Percentiles rank a stretch among this genome's conserved stretches.
phyloP scores from a whole-genome alignment of 2,888 invertebrate genomes.

The Molorchus minor region DNA sequence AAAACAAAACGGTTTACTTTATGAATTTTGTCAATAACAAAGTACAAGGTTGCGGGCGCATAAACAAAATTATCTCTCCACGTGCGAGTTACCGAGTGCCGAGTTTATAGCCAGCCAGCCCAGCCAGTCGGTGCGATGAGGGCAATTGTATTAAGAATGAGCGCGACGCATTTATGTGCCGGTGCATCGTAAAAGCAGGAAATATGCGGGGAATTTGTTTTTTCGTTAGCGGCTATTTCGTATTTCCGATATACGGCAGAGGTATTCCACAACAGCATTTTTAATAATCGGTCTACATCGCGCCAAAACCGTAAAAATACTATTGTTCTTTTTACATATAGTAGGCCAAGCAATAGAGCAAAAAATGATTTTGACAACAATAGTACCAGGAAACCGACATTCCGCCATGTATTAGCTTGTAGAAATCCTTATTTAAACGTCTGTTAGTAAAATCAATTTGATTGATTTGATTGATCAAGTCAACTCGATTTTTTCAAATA shows the following conservation, averaged over 20 bases:
- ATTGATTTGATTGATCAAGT: too few species aligned
- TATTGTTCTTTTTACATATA: too few species aligned
- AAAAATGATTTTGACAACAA: too few species aligned
- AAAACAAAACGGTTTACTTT: slow-evolving; percentile 24
- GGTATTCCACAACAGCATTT: too few species aligned
- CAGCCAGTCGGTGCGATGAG: slow-evolving; percentile 1
- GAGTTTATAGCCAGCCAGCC: neutral
- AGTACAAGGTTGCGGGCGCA: slow-evolving; percentile 22
- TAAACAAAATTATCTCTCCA: slow-evolving; percentile 28
- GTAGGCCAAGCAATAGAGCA: too few species aligned
- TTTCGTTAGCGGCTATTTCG: slow-evolving; percentile 13
- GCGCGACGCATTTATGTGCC: neutral
- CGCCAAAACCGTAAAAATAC: too few species aligned
- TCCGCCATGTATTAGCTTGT: too few species aligned
- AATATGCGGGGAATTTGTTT: slow-evolving; percentile 12
- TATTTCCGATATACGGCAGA: neutral
- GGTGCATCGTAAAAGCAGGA: slow-evolving; percentile 7
- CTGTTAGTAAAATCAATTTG: too few species aligned
- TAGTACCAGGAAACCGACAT: too few species aligned
- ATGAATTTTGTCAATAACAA: slow-evolving; percentile 24
- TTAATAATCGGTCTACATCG: too few species aligned
- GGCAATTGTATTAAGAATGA: slow-evolving; percentile 9
- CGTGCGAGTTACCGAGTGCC: slow-evolving; percentile 11
- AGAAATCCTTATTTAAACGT: too few species aligned
- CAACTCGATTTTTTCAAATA: too few species aligned